These are phyloP conservation scores for Pyrocephalus nanus DNA, from an alignment of 2,797 vertebrate species.

Conservation along the genomic window DNA sequence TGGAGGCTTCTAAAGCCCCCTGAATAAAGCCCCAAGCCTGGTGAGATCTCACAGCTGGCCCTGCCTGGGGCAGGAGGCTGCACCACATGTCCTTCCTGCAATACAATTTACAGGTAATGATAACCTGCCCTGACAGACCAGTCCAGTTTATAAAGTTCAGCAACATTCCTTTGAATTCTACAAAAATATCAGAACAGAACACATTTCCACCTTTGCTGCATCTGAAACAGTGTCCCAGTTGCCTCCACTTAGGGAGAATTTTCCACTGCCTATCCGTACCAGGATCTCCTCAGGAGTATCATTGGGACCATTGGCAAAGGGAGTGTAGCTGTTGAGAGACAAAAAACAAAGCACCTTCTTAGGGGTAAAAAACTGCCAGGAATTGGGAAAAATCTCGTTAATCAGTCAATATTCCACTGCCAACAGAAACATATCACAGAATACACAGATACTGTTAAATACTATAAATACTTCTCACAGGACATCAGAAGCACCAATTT, in stretches of 20 bases:
- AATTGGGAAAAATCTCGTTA: fast-evolving
- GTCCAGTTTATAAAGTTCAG: neutral
- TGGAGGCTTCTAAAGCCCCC: neutral
- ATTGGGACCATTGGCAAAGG: slow-evolving; percentile 95
- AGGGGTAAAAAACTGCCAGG: neutral
- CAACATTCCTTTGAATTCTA: neutral
- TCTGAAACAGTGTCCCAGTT: slow-evolving; percentile 98
- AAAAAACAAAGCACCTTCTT: neutral
- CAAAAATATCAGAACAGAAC: neutral
- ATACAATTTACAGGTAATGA: neutral
- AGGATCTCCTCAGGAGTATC: slow-evolving; percentile 98
- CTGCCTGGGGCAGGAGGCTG: neutral
- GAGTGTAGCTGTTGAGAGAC: slow-evolving; percentile 85
- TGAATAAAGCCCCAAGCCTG: neutral
- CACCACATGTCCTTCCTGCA: neutral
- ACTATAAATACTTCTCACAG: neutral
- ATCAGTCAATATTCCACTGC: neutral
- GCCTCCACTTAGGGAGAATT: slow-evolving; percentile 93
- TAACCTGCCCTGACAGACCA: neutral
- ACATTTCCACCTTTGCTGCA: slow-evolving; percentile 88
- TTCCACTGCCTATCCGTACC: slow-evolving; percentile 93
- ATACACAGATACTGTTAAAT: neutral
- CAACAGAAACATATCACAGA: neutral
- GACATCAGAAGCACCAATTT: neutral
- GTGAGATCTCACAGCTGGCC: neutral